A percentile compares a stretch with the other conserved stretches of the same genome.
Conservation (phyloP, 1,140 invertebrate species). For the Temnothorax longispinosus region DNA sequence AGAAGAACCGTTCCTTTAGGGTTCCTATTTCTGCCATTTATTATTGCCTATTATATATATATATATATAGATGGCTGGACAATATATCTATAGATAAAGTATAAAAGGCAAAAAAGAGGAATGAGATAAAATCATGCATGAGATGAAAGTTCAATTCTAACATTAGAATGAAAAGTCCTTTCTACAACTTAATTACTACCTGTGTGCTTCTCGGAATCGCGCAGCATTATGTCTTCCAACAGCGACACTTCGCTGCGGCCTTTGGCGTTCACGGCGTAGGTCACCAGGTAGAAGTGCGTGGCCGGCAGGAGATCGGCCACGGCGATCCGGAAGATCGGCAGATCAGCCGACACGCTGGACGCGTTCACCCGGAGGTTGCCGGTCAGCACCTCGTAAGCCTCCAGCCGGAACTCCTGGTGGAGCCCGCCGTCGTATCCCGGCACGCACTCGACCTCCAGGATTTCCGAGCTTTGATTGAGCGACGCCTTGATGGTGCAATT, state of each 20-base stretch:
- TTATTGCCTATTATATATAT: too few relatives aligned
- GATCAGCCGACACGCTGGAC: constrained; percentile 86
- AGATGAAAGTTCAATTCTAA: neutral
- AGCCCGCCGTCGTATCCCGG: constrained; percentile 94
- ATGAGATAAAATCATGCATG: neutral
- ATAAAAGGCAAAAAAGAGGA: neutral
- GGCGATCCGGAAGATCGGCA: constrained; percentile 90
- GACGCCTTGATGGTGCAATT: constrained; percentile 93
- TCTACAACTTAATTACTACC: constrained; percentile 88
- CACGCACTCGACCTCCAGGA: constrained; percentile 91
- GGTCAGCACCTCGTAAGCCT: constrained; percentile 91
- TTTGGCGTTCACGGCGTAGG: constrained; percentile 95
- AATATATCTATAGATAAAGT: neutral
- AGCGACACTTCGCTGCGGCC: constrained; percentile 93
- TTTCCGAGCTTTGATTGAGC: constrained; percentile 89
- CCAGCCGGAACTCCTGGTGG: constrained; percentile 92
- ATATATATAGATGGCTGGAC: neutral
- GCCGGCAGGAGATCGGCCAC: constrained; percentile 88
- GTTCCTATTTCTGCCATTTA: neutral
- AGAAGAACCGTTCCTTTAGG: neutral
- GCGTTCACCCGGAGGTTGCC: constrained; percentile 90
- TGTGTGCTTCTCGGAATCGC: constrained; percentile 94
- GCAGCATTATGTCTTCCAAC: constrained; percentile 94
- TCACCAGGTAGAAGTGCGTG: constrained; percentile 88
- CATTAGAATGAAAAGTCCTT: neutral